Evolutionary conservation across 2,797 vertebrate genomes (phyloP), one percentile per base, ranked within the genome.

Genomic region (Phoeniculus purpureus): DNA sequence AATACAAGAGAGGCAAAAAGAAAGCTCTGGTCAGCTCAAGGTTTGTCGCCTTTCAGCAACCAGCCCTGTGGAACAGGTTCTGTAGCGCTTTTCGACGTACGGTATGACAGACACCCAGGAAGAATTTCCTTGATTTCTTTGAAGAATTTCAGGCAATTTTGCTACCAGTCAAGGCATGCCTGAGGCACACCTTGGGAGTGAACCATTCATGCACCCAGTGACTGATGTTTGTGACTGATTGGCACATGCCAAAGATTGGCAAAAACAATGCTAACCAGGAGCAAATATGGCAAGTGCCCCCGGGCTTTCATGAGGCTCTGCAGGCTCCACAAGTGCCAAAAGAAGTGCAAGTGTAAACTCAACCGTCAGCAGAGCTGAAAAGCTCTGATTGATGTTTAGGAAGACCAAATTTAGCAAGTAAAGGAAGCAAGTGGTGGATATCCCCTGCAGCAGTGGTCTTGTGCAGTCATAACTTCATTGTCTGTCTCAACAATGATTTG

Each of bases 81-180:
- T 25, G 7, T 58, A 61, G 18, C 0, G 3, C 66, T 77, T 73
- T 23, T 12, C 59, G 60, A 43, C 25, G 3, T 15, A 3, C 5
- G 73, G 51, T n/a, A 1, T 2, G 2, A 13, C n/a, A 27, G 58
- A 64, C 29, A 59, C 22, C 0, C 1, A 64, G n/a, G 88, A 88
- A 94, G 52, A 86, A 84, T 58, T 76, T 67, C 54, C 37, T 74
- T 67, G 60, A 58, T 60, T 93, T 87, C 64, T 80, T 71, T 43
- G 75, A 67, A 66, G 75, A 70, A 73, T 81, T 93, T 70, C 48
- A n/a, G 67, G 58, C 0, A 3, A 74, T 70, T 67, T 71, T 91
- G 29, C 34, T 66, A 4, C 52, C 34, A 76, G 67, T 50, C 29
- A 47, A 62, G 77, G 71, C n/a, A 9, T 73, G 80, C 60, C 77